phyloP scores from a whole-genome alignment of 2,888 invertebrate species.

The Cheilosia vulpina region DNA sequence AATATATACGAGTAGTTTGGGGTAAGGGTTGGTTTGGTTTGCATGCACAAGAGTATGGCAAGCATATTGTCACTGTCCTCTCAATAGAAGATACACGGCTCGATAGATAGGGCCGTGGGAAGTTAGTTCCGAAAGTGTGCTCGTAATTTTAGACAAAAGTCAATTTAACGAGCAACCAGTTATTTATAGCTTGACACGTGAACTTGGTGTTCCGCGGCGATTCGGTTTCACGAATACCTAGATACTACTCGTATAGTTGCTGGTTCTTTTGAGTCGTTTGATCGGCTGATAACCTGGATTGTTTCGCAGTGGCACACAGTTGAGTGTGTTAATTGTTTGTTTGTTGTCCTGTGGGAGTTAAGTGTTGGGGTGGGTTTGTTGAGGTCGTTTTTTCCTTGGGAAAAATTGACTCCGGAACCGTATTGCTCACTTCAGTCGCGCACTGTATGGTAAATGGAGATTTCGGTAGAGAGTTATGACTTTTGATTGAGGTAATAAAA shows the following conservation, averaged over 20 bases:
- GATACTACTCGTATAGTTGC: constrained; percentile 4
- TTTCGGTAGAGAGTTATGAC: constrained; percentile 58
- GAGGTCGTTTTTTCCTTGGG: constrained; percentile 45
- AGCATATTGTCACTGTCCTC: constrained; percentile 70
- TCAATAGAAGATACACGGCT: constrained; percentile 58
- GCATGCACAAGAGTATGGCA: constrained; percentile 2
- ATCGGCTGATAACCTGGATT: constrained; percentile 67
- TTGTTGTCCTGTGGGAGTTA: constrained; percentile 82
- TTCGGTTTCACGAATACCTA: constrained; percentile 59
- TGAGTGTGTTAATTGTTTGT: constrained; percentile 83
- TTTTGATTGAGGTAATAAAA: constrained; percentile 47
- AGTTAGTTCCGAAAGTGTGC: constrained; percentile 65
- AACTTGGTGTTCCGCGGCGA: constrained; percentile 66
- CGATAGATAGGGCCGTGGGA: constrained; percentile 65
- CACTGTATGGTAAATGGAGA: constrained; percentile 67
- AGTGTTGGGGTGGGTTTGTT: constrained; percentile 79
- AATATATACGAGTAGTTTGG: constrained; percentile 43
- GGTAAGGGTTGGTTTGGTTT: constrained; percentile 51
- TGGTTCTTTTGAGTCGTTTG: constrained; percentile 17
- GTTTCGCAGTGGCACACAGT: constrained; percentile 46
- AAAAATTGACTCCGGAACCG: constrained; percentile 63
- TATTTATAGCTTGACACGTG: constrained; percentile 74
- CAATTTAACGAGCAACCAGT: constrained; percentile 75
- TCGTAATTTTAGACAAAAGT: constrained; percentile 74
- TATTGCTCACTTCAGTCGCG: constrained; percentile 73